These are phyloP conservation scores for Alviniconcha strummeri DNA, from an alignment of 2,888 invertebrate species.

Conservation along the genomic window DNA sequence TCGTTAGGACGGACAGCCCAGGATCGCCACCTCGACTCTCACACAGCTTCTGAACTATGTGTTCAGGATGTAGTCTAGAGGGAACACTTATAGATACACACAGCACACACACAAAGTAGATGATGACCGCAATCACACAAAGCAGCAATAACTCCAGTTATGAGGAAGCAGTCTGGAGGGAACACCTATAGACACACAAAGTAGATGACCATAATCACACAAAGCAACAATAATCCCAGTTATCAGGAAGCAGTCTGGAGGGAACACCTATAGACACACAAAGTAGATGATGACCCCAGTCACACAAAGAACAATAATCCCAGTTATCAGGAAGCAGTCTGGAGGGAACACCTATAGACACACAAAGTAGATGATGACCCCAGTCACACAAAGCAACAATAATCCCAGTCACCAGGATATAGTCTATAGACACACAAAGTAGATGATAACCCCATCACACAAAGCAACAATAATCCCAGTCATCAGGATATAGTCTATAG, in stretches of 20 bases:
- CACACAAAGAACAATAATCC: constrained; percentile 44
- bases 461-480: too few species aligned
- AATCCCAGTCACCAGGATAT: background rate
- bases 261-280: constrained; percentile 63
- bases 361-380: too few species aligned
- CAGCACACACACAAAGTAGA: constrained; percentile 67
- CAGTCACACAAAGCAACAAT: too few species aligned
- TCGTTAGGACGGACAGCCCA: too few species aligned
- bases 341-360: constrained; percentile 68
- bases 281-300: constrained; percentile 69
- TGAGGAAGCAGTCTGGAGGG: constrained; percentile 73
- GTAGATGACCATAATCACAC: constrained; percentile 68
- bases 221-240: too few species aligned
- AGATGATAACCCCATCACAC: constrained; percentile 68
- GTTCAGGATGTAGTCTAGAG: background rate
- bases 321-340: constrained; percentile 69
- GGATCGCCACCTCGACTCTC: too few species aligned
- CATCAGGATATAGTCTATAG: constrained; percentile 69
- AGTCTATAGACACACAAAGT: constrained; percentile 50
- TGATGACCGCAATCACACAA: constrained; percentile 63
- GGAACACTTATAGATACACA: too few species aligned
- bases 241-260: constrained; percentile 72
- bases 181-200: constrained; percentile 70
- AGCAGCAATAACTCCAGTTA: too few species aligned
- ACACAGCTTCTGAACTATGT: too few species aligned